phyloP scores from a whole-genome alignment of 37 sponge, comb jelly and placozoan species.

The Spongilla lacustris region DNA sequence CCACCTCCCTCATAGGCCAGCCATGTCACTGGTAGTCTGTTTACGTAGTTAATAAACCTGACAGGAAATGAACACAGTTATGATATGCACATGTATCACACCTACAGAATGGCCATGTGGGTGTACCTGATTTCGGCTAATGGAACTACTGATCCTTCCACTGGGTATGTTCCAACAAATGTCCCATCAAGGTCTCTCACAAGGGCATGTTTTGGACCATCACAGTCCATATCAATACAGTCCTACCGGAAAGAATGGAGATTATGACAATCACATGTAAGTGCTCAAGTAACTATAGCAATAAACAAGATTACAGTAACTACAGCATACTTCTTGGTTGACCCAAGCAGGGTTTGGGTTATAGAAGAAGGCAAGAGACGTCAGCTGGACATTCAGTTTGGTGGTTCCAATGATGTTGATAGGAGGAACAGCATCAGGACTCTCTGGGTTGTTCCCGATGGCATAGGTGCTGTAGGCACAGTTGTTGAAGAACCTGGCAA shows the following conservation, averaged over 20 bases:
- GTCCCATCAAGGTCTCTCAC: constrained; percentile 86
- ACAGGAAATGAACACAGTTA: too few relatives aligned
- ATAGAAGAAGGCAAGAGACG: constrained; percentile 62
- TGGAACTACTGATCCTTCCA: constrained; percentile 67
- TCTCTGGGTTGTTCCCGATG: constrained; percentile 77
- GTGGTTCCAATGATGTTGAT: constrained; percentile 42
- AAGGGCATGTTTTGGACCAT: constrained; percentile 94
- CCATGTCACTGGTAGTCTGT: constrained; percentile 61
- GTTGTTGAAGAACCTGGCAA: constrained; percentile 62
- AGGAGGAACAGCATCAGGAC: constrained; percentile 89
- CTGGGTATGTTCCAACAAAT: constrained; percentile 51
- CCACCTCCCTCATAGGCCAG: constrained; percentile 18
- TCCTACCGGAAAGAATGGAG: constrained; percentile 52
- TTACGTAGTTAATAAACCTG: constrained; percentile 42
- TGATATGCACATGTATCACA: too few relatives aligned
- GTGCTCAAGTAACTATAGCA: not conserved
- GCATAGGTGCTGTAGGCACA: constrained; percentile 62
- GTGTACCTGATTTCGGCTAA: constrained; percentile 76
- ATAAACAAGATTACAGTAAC: not conserved
- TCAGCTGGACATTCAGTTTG: constrained; percentile 42
- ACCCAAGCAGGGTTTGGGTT: constrained; percentile 84
- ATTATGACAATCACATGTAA: not conserved
- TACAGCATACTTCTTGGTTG: constrained; percentile 70
- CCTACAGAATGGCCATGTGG: not conserved
- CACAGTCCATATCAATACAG: constrained; percentile 99